These are phyloP conservation scores for Tenthredo livida DNA, from an alignment of 2,888 invertebrate species.

Conservation along the genomic window DNA sequence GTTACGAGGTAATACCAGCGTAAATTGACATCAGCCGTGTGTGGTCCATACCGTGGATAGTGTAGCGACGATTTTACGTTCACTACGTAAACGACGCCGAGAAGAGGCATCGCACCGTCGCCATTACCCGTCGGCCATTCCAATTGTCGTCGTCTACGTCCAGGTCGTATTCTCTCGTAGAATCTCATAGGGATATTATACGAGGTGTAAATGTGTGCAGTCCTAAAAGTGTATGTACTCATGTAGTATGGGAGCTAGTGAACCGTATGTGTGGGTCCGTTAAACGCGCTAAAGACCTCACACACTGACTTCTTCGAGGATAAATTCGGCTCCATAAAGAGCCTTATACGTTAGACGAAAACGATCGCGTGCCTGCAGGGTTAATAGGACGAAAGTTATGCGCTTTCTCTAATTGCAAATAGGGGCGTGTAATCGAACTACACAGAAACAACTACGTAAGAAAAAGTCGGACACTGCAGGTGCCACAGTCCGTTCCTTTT, in stretches of 20 bases:
- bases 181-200: conserved; percentile 12
- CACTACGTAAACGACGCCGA: conserved; percentile 18
- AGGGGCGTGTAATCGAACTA: background rate
- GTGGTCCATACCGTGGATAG: conserved; percentile 43
- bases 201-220: background rate
- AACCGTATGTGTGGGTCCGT: background rate
- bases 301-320: background rate
- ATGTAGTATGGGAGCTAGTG: background rate
- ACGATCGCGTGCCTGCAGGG: conserved; percentile 36
- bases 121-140: conserved; percentile 35
- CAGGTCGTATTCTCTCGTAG: background rate
- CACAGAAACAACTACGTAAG: background rate
- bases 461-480: background rate
- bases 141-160: conserved; percentile 29
- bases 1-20: conserved; percentile 63
- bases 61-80: conserved; percentile 39
- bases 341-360: conserved; percentile 1
- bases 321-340: conserved; percentile 26
- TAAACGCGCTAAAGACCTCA: conserved; percentile 3
- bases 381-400: conserved; percentile 42
- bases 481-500: background rate
- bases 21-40: conserved; percentile 63
- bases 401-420: conserved; percentile 36
- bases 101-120: background rate
- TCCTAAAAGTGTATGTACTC: background rate